These are phyloP conservation scores for Epinephelus awoara DNA, from an alignment of 2,797 vertebrate species.

Conservation along the genomic window DNA sequence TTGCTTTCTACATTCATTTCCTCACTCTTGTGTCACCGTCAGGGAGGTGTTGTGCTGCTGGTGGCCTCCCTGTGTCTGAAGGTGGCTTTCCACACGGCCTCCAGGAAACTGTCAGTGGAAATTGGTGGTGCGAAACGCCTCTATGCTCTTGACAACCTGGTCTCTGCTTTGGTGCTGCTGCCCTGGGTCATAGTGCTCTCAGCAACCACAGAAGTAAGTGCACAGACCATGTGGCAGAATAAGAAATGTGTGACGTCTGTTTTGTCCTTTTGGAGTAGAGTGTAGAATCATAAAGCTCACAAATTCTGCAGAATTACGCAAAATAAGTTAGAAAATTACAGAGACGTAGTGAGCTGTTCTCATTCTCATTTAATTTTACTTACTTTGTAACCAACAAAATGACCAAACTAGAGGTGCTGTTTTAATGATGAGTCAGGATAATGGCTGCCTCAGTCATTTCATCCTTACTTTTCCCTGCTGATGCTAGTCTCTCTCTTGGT, in stretches of 20 bases:
- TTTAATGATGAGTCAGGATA: neutral
- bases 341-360: neutral
- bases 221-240: neutral
- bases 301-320: neutral
- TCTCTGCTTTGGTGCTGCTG: conserved; percentile 91
- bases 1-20: neutral
- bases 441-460: too few species aligned
- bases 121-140: conserved; percentile 96
- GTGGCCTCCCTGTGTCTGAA: conserved; percentile 94
- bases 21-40: neutral
- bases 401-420: neutral
- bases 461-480: too few species aligned
- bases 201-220: conserved; percentile 92
- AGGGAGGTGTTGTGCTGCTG: conserved; percentile 97
- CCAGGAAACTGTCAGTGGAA: conserved; percentile 94
- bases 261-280: neutral
- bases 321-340: too few species aligned
- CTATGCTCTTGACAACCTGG: conserved; percentile 94
- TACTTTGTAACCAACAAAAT: neutral
- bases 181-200: conserved; percentile 96
- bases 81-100: conserved; percentile 95
- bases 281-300: neutral
- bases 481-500: too few species aligned
- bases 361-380: neutral
- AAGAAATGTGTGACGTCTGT: neutral